phyloP scores from a whole-genome alignment of 2,888 invertebrate species.

The Ectemnius continuus region DNA sequence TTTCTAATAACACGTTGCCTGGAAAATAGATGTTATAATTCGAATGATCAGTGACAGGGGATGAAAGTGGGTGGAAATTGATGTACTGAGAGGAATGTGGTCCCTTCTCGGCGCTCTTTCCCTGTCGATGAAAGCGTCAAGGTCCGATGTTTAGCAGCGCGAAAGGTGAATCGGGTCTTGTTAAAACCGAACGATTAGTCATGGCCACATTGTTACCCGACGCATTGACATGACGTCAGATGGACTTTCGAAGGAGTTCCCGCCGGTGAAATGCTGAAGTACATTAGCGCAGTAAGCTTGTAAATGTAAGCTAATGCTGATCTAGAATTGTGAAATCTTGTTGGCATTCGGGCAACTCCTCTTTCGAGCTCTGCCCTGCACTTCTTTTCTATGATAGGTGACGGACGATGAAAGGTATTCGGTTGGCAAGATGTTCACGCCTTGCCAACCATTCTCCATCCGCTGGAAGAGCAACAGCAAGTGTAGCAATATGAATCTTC shows the following conservation, averaged over 20 bases:
- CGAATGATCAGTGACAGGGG: no score
- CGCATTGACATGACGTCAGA: constrained; percentile 10
- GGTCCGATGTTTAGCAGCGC: constrained; percentile 17
- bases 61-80: no score
- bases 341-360: constrained; percentile 51
- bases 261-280: background rate
- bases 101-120: constrained; percentile 11
- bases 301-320: background rate
- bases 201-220: constrained; percentile 10
- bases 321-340: constrained; percentile 43
- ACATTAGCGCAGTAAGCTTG: background rate
- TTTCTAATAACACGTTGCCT: no score
- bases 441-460: background rate
- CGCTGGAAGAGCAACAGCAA: no score
- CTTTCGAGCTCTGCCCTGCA: constrained; percentile 46
- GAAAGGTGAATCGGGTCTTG: constrained; percentile 20
- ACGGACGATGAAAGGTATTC: constrained; percentile 56
- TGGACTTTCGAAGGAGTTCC: no score
- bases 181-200: constrained; percentile 10
- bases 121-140: constrained; percentile 27
- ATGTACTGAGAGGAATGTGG: background rate
- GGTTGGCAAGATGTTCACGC: constrained; percentile 42
- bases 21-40: no score
- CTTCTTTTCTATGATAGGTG: constrained; percentile 55
- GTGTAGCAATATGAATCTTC: no score